Evolutionary conservation across 2,113 vertebrate genomes (phyloP).

Genomic region (Corvus moneduloides): DNA sequence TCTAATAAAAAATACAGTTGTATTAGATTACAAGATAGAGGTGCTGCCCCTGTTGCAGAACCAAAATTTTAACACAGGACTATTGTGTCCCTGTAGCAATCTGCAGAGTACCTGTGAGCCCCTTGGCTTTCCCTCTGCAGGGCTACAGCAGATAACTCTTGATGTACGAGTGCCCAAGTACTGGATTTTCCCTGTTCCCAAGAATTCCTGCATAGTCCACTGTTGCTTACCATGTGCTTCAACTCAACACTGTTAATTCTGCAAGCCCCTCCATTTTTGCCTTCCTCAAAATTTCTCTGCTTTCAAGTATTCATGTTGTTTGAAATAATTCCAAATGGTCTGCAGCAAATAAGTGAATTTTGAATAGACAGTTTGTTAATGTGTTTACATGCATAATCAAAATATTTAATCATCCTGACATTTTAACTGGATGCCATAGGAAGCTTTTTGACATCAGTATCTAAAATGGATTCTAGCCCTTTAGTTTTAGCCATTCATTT

Average conservation of each 20-base stretch:
- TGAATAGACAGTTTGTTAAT: not conserved
- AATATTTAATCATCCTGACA: not conserved
- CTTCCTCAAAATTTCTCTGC: not conserved
- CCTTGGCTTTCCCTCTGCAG: not conserved
- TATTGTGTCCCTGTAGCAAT: not conserved
- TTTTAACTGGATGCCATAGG: not conserved
- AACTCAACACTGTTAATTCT: not conserved
- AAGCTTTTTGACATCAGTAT: not conserved
- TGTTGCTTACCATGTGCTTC: not conserved
- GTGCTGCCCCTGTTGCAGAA: not conserved
- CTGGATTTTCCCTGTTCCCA: not conserved
- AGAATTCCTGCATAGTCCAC: not conserved
- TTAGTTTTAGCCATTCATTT: not conserved
- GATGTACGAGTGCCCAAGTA: fast-evolving
- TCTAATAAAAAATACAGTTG: not conserved
- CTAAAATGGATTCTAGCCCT: not conserved
- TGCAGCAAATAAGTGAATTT: not conserved
- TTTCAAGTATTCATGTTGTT: not conserved
- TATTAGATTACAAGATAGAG: not conserved
- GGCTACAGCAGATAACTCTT: not conserved
- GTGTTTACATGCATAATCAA: not conserved
- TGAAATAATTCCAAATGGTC: not conserved
- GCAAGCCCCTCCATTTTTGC: not conserved
- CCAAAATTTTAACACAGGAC: not conserved
- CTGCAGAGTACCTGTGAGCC: not conserved